phyloP scores from a whole-genome alignment of 2,797 vertebrate species.

The Paedocypris micromegethes region DNA sequence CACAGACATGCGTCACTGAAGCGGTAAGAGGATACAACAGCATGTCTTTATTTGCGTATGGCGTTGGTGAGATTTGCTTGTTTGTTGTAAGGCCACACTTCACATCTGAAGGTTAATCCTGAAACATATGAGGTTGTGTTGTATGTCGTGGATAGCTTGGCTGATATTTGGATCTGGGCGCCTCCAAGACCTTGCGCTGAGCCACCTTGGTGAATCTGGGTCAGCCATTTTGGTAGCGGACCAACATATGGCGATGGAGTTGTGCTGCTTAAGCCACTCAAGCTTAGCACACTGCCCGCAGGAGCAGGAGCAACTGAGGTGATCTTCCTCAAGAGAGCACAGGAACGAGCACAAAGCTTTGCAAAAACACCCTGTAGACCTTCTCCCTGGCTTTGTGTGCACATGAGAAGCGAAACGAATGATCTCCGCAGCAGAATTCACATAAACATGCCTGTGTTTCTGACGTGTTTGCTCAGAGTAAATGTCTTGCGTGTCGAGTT shows the following conservation, averaged over 20 bases:
- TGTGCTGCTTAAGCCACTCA: neutral
- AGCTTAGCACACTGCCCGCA: neutral
- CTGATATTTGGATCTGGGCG: constrained; percentile 1
- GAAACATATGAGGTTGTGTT: constrained; percentile 2
- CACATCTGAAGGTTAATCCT: constrained; percentile 1
- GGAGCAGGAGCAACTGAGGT: constrained; percentile 15
- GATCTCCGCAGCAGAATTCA: too few relatives aligned
- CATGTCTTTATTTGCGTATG: constrained; percentile 42
- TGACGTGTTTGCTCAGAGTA: constrained; percentile 4
- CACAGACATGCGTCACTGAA: constrained; percentile 2
- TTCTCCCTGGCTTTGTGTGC: neutral
- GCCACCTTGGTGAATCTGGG: neutral
- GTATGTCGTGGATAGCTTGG: constrained; percentile 10
- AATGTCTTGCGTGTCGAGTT: neutral
- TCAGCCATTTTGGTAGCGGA: constrained; percentile 7
- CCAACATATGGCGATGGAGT: neutral
- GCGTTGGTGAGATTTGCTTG: constrained; percentile 26
- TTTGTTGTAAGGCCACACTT: constrained; percentile 7
- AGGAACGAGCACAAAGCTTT: neutral
- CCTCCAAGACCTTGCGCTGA: neutral
- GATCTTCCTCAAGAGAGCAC: constrained; percentile 23
- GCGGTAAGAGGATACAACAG: constrained; percentile 22
- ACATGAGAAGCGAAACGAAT: neutral
- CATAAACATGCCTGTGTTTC: neutral
- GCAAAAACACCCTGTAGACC: neutral